Conservation (phyloP, 2,888 invertebrate species). For the Drosophila villosipedis region DNA sequence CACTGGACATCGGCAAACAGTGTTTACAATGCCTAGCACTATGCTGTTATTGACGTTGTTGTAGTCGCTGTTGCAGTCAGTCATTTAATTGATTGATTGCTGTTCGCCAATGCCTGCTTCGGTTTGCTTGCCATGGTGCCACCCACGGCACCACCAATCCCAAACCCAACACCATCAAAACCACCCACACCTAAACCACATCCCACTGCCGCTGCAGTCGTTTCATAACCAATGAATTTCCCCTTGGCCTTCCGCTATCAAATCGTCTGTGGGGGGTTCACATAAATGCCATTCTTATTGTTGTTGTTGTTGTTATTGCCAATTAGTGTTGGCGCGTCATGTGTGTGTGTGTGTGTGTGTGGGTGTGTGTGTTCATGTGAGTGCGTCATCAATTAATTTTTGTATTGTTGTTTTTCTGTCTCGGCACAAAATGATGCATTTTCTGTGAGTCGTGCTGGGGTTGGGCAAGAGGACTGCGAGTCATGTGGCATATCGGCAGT, state of each 20-base stretch:
- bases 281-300: slow-evolving; percentile 33
- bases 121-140: slow-evolving; percentile 48
- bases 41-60: slow-evolving; percentile 9
- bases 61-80: slow-evolving; percentile 51
- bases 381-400: slow-evolving; percentile 74
- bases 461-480: not conserved
- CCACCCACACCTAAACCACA: not conserved
- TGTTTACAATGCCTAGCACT: slow-evolving; percentile 39
- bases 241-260: slow-evolving; percentile 53
- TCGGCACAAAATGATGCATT: slow-evolving; percentile 50
- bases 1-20: slow-evolving; percentile 43
- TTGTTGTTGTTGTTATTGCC: slow-evolving; percentile 62
- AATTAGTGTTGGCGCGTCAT: slow-evolving; percentile 71
- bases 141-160: not conserved
- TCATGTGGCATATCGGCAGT: slow-evolving; percentile 29
- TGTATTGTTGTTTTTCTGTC: slow-evolving; percentile 66
- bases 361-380: slow-evolving; percentile 14
- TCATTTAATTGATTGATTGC: slow-evolving; percentile 80
- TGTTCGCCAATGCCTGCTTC: slow-evolving; percentile 72
- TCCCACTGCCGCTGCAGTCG: slow-evolving; percentile 29
- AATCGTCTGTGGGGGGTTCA: slow-evolving; percentile 64
- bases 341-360: slow-evolving; percentile 5
- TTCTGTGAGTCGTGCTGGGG: slow-evolving; percentile 11
- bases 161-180: not conserved
- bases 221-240: slow-evolving; percentile 63